Conservation (phyloP, 2,888 invertebrate species). For the Drosophila melanosoma region DNA sequence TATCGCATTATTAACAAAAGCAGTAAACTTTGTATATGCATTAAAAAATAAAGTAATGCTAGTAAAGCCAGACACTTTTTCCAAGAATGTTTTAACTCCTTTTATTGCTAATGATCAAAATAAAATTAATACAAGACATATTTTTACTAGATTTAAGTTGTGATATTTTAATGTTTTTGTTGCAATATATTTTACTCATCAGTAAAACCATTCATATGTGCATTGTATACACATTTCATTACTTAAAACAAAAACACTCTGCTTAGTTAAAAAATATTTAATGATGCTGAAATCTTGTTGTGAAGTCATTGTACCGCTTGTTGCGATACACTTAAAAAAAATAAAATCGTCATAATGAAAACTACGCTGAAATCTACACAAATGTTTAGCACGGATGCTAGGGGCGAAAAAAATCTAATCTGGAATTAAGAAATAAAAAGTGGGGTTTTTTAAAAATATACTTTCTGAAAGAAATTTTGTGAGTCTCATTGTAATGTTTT, state of each 20-base stretch:
- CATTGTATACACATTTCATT: background rate
- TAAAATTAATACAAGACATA: too few species aligned
- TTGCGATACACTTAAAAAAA: background rate
- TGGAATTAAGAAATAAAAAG: too few species aligned
- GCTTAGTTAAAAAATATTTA: constrained; percentile 10
- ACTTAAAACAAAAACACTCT: background rate
- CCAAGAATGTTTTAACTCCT: background rate
- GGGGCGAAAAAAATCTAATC: too few species aligned
- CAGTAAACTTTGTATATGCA: background rate
- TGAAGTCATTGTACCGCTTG: constrained; percentile 8
- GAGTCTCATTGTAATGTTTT: background rate
- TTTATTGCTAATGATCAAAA: too few species aligned
- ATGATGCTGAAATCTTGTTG: constrained; percentile 45
- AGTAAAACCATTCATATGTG: background rate
- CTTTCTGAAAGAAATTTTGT: background rate
- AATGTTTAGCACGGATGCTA: background rate
- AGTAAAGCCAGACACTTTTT: background rate
- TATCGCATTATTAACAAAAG: background rate
- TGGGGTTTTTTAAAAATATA: too few species aligned
- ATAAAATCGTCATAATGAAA: background rate
- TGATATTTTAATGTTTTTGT: background rate
- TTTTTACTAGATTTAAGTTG: background rate
- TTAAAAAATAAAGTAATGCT: background rate
- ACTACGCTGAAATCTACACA: background rate
- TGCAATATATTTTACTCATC: background rate